These are phyloP conservation scores for Microcebus jonahi DNA, from an alignment of 2,113 vertebrate genomes.

Conservation along the genomic window DNA sequence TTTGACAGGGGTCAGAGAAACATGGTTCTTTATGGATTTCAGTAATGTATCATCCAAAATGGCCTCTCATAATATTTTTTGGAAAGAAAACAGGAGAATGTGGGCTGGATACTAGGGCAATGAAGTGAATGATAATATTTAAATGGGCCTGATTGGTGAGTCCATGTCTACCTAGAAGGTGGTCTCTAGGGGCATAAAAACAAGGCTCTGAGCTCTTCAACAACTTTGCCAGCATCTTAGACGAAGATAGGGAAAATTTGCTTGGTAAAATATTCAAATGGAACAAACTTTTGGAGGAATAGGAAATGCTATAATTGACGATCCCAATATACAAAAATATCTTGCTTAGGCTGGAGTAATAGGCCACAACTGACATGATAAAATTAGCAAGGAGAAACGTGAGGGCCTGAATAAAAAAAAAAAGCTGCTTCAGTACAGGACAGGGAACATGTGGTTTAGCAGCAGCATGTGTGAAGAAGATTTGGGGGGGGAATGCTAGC, in stretches of 20 bases:
- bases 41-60: background rate
- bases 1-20: conserved; percentile 29
- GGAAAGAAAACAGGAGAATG: background rate
- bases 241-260: background rate
- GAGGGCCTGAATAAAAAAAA: conserved; percentile 10
- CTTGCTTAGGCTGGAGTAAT: background rate
- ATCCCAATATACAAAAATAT: conserved; percentile 18
- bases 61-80: background rate
- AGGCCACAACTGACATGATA: background rate
- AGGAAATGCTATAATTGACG: background rate
- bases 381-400: conserved; percentile 17
- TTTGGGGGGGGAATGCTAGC: background rate
- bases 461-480: conserved; percentile 30
- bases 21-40: background rate
- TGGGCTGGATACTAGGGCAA: background rate
- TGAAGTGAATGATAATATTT: background rate
- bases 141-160: background rate
- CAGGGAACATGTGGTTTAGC: conserved; percentile 30
- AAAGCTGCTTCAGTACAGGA: conserved; percentile 7
- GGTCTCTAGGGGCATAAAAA: background rate
- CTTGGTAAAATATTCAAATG: background rate
- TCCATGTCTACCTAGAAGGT: background rate
- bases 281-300: background rate
- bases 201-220: background rate
- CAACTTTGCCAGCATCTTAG: background rate